These are phyloP conservation scores for Lota lota DNA, from an alignment of 2,113 vertebrate genomes.

Conservation along the genomic window DNA sequence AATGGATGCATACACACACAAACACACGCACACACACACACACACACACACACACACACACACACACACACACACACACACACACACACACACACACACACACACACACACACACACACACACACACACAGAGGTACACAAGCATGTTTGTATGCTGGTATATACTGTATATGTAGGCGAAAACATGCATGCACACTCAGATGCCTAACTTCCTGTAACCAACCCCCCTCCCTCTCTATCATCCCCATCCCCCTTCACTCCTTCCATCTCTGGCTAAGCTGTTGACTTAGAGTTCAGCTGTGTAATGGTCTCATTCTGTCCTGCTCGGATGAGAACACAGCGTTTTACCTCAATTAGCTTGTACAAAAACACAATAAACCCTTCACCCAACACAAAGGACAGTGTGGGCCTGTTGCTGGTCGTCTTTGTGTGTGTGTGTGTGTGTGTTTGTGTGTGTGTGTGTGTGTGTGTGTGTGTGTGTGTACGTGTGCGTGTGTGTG, in stretches of 20 bases:
- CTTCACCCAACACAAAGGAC: too few relatives aligned
- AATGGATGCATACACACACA: not conserved
- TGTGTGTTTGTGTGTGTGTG: not conserved
- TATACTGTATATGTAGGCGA: not conserved
- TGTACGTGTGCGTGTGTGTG: too few relatives aligned
- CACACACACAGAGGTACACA: too few relatives aligned
- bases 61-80: constrained; percentile 1
- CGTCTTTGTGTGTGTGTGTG: too few relatives aligned
- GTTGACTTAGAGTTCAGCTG: constrained; percentile 6
- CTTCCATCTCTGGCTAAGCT: not conserved
- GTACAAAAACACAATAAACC: constrained; percentile 33
- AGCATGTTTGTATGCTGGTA: too few relatives aligned
- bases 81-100: too few relatives aligned
- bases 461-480: not conserved
- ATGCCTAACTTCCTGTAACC: too few relatives aligned
- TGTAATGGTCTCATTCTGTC: constrained; percentile 7
- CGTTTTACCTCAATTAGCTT: constrained; percentile 21
- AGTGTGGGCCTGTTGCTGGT: too few relatives aligned
- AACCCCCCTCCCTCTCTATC: not conserved
- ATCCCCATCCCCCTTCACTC: not conserved
- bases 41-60: not conserved
- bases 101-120: too few relatives aligned
- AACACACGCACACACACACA: constrained; percentile 5
- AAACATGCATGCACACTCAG: not conserved
- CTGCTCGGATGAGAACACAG: constrained; percentile 23